These are phyloP conservation scores for Bufo gargarizans DNA, from an alignment of 2,113 vertebrate genomes.

Conservation along the genomic window DNA sequence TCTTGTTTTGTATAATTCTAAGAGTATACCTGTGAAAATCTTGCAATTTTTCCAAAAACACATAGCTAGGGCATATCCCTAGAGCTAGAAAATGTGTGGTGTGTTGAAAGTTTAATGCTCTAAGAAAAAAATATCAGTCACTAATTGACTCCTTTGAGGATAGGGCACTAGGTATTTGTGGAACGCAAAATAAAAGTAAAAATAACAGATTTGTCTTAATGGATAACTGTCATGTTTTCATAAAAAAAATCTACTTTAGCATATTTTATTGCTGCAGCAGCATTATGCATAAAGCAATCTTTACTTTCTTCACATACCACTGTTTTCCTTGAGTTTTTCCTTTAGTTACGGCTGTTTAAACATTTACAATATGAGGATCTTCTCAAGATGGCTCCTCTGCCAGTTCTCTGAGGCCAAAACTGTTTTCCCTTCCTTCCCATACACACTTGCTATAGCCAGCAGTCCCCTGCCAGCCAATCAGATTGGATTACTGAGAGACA, in stretches of 20 bases:
- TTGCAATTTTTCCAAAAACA: constrained; percentile 31
- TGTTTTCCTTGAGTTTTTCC: too few relatives aligned
- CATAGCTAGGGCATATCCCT: neutral
- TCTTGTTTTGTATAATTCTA: neutral
- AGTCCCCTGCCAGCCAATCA: too few relatives aligned
- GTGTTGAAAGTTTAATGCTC: neutral
- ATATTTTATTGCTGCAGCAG: too few relatives aligned
- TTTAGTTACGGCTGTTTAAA: too few relatives aligned
- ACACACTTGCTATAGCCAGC: too few relatives aligned
- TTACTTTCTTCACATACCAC: too few relatives aligned
- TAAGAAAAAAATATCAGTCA: constrained; percentile 18
- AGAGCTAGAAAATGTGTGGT: constrained; percentile 15
- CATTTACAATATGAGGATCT: too few relatives aligned
- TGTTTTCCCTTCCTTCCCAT: too few relatives aligned
- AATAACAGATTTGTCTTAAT: neutral
- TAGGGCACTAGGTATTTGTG: neutral
- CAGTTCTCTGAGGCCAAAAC: too few relatives aligned
- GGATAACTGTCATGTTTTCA: neutral
- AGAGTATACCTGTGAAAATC: neutral
- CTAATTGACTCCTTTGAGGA: constrained; percentile 40
- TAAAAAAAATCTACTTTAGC: neutral
- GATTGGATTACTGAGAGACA: too few relatives aligned
- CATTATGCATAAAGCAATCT: too few relatives aligned
- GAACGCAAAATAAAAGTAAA: constrained; percentile 20
- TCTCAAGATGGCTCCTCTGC: too few relatives aligned